phyloP scores from a whole-genome alignment of 2,797 vertebrate genomes.

The Trematocara caparti region DNA sequence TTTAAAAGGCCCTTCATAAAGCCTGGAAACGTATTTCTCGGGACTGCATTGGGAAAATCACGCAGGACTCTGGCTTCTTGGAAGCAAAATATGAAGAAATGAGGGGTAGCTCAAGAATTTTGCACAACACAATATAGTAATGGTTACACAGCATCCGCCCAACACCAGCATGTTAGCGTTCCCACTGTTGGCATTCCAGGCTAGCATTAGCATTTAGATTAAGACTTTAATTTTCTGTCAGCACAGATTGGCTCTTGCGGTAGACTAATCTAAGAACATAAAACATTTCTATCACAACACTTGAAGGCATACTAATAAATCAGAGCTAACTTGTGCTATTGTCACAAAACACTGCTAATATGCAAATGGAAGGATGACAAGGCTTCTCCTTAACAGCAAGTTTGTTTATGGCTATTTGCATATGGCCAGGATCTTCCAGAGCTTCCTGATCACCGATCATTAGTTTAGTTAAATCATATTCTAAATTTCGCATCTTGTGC shows the following conservation, averaged over 20 bases:
- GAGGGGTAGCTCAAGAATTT: not conserved
- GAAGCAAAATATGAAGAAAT: not conserved
- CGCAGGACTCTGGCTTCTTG: not conserved
- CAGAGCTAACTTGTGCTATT: conserved; percentile 11
- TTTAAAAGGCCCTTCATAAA: not conserved
- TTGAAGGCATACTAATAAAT: conserved; percentile 2
- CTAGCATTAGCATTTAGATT: not conserved
- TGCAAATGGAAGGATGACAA: conserved; percentile 43
- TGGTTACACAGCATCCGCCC: not conserved
- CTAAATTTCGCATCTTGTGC: not conserved
- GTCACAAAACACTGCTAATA: conserved; percentile 22
- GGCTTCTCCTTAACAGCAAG: conserved; percentile 35
- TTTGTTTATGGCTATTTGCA: conserved; percentile 70
- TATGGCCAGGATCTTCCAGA: conserved; percentile 52
- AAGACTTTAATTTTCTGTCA: not conserved
- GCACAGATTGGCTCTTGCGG: not conserved
- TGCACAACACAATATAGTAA: not conserved
- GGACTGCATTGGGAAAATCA: not conserved
- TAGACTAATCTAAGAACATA: not conserved
- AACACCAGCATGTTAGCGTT: not conserved
- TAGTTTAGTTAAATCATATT: conserved; percentile 13
- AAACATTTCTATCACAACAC: not conserved
- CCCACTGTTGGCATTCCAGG: not conserved
- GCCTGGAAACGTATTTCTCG: not conserved
- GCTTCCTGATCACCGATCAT: conserved; percentile 30